These are phyloP conservation scores for Octonoba sinensis DNA, from an alignment of 2,888 invertebrate genomes.

Conservation along the genomic window DNA sequence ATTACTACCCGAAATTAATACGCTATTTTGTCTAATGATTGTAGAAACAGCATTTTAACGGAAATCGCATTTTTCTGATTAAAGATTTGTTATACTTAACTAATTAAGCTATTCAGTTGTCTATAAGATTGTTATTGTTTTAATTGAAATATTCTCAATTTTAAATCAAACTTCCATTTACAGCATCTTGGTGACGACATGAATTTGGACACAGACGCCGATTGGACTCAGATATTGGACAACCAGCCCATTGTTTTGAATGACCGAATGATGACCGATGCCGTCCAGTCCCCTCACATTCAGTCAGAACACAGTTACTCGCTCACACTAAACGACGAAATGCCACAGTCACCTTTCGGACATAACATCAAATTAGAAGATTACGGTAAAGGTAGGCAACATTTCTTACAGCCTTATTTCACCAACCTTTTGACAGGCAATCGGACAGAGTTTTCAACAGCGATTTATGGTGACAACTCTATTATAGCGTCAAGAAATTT, in stretches of 20 bases:
- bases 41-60: too few species aligned
- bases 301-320: conserved; percentile 95
- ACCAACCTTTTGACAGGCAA: too few species aligned
- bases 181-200: conserved; percentile 62
- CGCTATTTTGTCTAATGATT: too few species aligned
- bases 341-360: conserved; percentile 78
- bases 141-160: too few species aligned
- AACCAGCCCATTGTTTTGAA: conserved; percentile 77
- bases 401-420: background rate
- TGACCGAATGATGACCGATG: conserved; percentile 91
- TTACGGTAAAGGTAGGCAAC: conserved; percentile 65
- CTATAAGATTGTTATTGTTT: too few species aligned
- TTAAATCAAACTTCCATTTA: background rate
- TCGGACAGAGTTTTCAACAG: too few species aligned
- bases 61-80: too few species aligned
- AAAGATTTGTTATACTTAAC: too few species aligned
- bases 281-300: conserved; percentile 84
- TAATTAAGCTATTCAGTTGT: too few species aligned
- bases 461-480: too few species aligned
- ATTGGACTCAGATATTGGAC: conserved; percentile 71
- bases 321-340: conserved; percentile 70
- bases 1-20: too few species aligned
- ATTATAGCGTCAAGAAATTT: too few species aligned
- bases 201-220: conserved; percentile 68
- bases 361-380: conserved; percentile 65